Percentiles rank a stretch among this genome's conserved stretches.
Conservation (phyloP, 1,140 invertebrate species). For the Ceratina japonica region DNA sequence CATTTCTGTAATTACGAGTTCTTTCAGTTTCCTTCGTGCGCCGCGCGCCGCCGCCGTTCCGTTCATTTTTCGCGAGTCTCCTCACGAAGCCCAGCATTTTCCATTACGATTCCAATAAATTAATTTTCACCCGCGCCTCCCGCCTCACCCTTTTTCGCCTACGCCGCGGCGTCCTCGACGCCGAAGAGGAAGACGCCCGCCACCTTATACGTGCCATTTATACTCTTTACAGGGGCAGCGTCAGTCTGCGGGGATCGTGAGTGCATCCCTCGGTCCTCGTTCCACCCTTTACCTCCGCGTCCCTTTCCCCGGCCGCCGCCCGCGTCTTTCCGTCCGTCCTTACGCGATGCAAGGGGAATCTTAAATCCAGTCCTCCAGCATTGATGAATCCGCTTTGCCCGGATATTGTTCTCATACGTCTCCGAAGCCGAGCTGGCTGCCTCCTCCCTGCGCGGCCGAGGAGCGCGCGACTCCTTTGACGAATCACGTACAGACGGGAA, state of each 20-base stretch:
- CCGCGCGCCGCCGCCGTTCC: slow-evolving; percentile 14
- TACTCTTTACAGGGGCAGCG: slow-evolving; percentile 64
- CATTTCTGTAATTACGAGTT: slow-evolving; percentile 47
- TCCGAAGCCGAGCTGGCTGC: slow-evolving; percentile 53
- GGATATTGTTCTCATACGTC: slow-evolving; percentile 71
- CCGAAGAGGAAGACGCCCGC: slow-evolving; percentile 40
- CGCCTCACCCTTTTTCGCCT: slow-evolving; percentile 30
- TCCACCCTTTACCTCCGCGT: slow-evolving; percentile 32
- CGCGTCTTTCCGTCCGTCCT: slow-evolving; percentile 24
- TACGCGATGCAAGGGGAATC: slow-evolving; percentile 62
- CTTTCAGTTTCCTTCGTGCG: slow-evolving; percentile 13
- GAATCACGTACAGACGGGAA: slow-evolving; percentile 38
- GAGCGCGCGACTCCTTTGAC: slow-evolving; percentile 34
- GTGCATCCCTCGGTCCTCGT: slow-evolving; percentile 50
- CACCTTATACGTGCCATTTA: slow-evolving; percentile 69
- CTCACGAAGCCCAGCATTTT: slow-evolving; percentile 62
- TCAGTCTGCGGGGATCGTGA: slow-evolving; percentile 62
- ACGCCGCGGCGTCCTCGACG: slow-evolving; percentile 35
- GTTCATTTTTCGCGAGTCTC: slow-evolving; percentile 57
- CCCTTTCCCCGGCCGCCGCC: slow-evolving; percentile 15
- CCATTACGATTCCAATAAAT: slow-evolving; percentile 70
- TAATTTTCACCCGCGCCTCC: slow-evolving; percentile 65
- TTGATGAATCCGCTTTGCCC: slow-evolving; percentile 70
- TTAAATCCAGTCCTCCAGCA: slow-evolving; percentile 68
- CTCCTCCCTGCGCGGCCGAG: slow-evolving; percentile 11